These are phyloP conservation scores for Pinctada fucata DNA, from an alignment of 2,888 invertebrate genomes.

Conservation along the genomic window DNA sequence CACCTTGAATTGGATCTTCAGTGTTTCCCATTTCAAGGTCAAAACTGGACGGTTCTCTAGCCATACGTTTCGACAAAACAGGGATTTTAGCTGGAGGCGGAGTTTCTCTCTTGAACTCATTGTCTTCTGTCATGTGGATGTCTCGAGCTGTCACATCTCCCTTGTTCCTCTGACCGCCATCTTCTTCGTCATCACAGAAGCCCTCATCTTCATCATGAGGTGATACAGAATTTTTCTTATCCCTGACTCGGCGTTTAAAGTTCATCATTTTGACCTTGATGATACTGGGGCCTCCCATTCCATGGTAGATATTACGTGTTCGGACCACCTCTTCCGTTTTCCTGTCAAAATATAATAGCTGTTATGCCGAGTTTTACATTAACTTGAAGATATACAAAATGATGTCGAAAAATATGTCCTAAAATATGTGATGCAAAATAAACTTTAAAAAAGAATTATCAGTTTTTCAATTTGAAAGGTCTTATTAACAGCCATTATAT, in stretches of 20 bases:
- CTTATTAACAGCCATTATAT: too few relatives aligned
- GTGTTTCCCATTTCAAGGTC: conserved; percentile 8
- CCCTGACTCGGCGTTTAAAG: conserved; percentile 1
- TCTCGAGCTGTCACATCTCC: conserved; percentile 38
- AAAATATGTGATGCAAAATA: too few relatives aligned
- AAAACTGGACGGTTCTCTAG: conserved; percentile 12
- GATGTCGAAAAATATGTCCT: too few relatives aligned
- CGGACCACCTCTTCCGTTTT: not conserved
- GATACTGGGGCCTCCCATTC: not conserved
- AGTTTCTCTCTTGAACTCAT: not conserved
- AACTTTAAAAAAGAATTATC: too few relatives aligned
- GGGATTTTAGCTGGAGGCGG: not conserved
- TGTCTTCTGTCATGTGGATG: conserved; percentile 13
- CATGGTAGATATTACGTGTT: not conserved
- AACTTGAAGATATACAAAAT: too few relatives aligned
- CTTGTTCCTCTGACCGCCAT: conserved; percentile 11
- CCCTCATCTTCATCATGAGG: conserved; percentile 29
- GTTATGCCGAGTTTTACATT: not conserved
- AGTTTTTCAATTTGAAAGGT: too few relatives aligned
- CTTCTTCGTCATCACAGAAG: conserved; percentile 28
- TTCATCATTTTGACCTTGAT: conserved; percentile 3
- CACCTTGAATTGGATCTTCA: not conserved
- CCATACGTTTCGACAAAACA: conserved; percentile 8
- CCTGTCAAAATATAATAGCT: conserved; percentile 4
- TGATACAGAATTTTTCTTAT: conserved; percentile 21